Evolutionary conservation across 2,113 vertebrate genomes (phyloP).

Genomic region (Nibea albiflora): DNA sequence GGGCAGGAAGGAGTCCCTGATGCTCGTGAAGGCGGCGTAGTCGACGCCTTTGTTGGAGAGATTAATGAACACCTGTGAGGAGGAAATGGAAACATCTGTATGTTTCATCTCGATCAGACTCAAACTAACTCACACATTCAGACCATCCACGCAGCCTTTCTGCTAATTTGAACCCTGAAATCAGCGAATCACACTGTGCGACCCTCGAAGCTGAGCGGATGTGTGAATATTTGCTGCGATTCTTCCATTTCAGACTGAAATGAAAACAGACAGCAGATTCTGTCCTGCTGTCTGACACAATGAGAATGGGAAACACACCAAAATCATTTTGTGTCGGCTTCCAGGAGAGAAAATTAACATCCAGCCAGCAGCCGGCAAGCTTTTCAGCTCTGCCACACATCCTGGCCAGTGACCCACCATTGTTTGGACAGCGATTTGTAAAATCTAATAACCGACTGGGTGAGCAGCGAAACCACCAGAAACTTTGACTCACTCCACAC

Average conservation of each 20-base stretch:
- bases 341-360: conserved; percentile 50
- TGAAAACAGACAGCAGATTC: background rate
- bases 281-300: conserved; percentile 25
- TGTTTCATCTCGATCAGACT: background rate
- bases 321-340: conserved; percentile 36
- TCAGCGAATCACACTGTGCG: background rate
- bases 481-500: conserved; percentile 87
- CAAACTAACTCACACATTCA: background rate
- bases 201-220: background rate
- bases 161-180: background rate
- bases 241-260: background rate
- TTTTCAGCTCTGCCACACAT: conserved; percentile 27
- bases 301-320: conserved; percentile 45
- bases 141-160: background rate
- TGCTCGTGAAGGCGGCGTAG: conserved; percentile 85
- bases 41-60: conserved; percentile 88
- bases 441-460: conserved; percentile 11
- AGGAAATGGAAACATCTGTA: background rate
- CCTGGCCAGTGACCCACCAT: conserved; percentile 31
- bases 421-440: conserved; percentile 20
- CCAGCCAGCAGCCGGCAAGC: conserved; percentile 17
- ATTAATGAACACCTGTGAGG: conserved; percentile 89
- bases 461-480: background rate
- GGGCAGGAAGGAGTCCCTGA: conserved; percentile 88
- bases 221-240: background rate